Conservation (phyloP, 2,113 vertebrate genomes). For the rabbit (Oryctolagus cuniculus) region DNA sequence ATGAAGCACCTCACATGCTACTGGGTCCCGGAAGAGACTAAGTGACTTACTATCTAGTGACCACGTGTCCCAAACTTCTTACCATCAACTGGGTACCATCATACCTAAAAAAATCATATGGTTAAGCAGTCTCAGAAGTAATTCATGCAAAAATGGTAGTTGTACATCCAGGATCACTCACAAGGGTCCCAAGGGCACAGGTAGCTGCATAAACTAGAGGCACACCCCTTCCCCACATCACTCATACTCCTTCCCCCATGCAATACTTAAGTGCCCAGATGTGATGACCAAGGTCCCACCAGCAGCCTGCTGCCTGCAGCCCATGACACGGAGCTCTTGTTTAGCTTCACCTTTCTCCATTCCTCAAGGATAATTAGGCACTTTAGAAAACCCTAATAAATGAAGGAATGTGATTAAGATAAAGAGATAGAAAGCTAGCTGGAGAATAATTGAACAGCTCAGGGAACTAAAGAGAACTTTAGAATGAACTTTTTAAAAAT, state of each 20-base stretch:
- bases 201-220: too few relatives aligned
- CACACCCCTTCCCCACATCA: neutral
- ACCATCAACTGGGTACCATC: too few relatives aligned
- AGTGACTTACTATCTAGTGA: neutral
- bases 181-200: neutral
- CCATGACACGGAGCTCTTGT: neutral
- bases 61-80: neutral
- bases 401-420: neutral
- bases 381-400: neutral
- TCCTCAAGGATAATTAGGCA: neutral
- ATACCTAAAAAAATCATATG: neutral
- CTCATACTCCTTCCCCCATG: neutral
- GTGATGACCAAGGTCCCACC: neutral
- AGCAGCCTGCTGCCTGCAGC: too few relatives aligned
- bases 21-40: neutral
- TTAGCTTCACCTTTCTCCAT: neutral
- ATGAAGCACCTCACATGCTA: neutral
- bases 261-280: neutral
- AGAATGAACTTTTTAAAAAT: neutral
- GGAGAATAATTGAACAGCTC: neutral
- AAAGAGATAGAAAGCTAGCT: neutral
- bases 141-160: neutral
- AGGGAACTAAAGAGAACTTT: neutral
- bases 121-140: neutral
- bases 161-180: neutral